Base-by-base conservation (phyloP, 2,113 vertebrate species). In the Microtus richardsoni region DNA sequence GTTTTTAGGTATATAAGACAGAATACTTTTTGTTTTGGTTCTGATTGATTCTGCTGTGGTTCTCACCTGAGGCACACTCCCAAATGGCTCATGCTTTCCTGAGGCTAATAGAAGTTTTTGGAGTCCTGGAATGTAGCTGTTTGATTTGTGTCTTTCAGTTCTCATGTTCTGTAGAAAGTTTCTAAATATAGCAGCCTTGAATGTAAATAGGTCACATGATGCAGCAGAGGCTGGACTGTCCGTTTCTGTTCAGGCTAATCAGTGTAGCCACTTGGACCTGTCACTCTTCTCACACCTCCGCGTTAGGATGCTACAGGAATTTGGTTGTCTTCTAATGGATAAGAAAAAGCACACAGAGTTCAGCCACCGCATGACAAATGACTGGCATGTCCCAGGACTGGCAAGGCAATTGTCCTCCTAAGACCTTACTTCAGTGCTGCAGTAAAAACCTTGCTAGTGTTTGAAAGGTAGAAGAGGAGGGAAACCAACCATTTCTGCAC, bases 171-270 rank as follows among this genome's bases (percentile, higher is more conserved):
- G 54, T 79, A 92, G 89, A n/a, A 26, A 41, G 92, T 95, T 95
- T 95, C 96, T 95, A 95, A 97, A 94, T 96, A 91, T 95, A 97
- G 66, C 87, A 24, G 82, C 91, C 70, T 94, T 62, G 54, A 85
- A 79, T 92, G 66, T 96, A 96, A 91, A 90, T 84, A 95, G 96
- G 87, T 96, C 77, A 49, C 54, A 70, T 86, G 95, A 93, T 92
- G 87, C 77, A 71, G 62, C 80, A 87, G 94, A 87, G 49, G 58
- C 30, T 89, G 52, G 62, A 74, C 54, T 93, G 87, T 90, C 92
- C 44, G 0, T 84, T 97, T 91, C 95, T 89, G 85, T 95, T 97
- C 92, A 90, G 41, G 73, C 68, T 93, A 74, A 91, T 93, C 52
- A 71, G 94, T 58, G 54, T 89, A 97, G 84, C 80, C 54, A 58